Conservation (phyloP, 2,888 invertebrate species). For the Iselma pallidipennis region DNA sequence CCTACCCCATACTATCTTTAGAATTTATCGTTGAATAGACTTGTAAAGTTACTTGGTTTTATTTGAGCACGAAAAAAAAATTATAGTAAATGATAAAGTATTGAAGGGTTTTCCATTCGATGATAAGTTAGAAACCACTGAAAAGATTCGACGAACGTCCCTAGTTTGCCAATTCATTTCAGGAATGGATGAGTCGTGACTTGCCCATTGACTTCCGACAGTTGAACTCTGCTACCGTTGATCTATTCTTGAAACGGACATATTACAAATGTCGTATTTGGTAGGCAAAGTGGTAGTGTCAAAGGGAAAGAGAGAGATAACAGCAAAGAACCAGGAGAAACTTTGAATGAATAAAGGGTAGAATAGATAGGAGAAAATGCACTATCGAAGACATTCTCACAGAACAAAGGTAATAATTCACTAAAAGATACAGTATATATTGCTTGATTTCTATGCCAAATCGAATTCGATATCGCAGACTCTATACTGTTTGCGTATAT, state of each 20-base stretch:
- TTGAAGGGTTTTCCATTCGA: too few species aligned
- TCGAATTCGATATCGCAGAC: slow-evolving; percentile 7
- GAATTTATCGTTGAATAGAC: too few species aligned
- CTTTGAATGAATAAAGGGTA: not conserved
- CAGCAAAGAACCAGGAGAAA: not conserved
- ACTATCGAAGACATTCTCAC: not conserved
- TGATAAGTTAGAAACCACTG: not conserved
- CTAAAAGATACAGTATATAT: slow-evolving; percentile 17
- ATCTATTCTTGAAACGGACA: slow-evolving; percentile 13
- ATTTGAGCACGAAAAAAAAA: too few species aligned
- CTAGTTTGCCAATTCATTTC: not conserved
- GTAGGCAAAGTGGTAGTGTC: slow-evolving; percentile 3
- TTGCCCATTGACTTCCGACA: not conserved
- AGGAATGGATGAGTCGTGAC: not conserved
- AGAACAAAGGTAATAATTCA: slow-evolving; percentile 24
- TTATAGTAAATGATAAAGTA: too few species aligned
- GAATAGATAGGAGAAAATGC: slow-evolving; percentile 3
- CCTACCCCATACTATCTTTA: not conserved
- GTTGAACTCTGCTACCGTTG: not conserved
- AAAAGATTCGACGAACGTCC: not conserved
- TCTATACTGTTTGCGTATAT: slow-evolving; percentile 7
- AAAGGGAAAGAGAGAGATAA: slow-evolving; percentile 4
- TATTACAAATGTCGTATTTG: slow-evolving; percentile 17
- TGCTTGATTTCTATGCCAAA: slow-evolving; percentile 10
- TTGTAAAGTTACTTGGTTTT: too few species aligned